These are phyloP conservation scores for Pristionchus mayeri DNA, from an alignment of 2,888 invertebrate species.

Conservation along the genomic window DNA sequence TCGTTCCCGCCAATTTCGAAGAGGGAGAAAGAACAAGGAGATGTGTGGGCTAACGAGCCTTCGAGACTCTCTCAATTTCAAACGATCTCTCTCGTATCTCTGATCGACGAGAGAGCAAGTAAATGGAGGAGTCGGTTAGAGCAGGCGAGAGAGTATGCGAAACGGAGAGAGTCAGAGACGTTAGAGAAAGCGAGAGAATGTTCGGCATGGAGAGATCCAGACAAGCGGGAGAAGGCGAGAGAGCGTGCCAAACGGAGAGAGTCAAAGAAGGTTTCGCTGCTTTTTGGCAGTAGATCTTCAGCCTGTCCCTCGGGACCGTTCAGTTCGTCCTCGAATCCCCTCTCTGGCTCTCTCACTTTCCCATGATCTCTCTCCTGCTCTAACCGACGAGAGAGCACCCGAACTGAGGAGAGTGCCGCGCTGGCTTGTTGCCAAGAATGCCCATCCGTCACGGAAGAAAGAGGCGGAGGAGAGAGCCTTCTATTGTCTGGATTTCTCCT, in stretches of 20 bases:
- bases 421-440: conserved; percentile 2
- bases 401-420: no score
- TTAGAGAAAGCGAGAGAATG: background rate
- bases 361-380: no score
- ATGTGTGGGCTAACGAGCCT: background rate
- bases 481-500: no score
- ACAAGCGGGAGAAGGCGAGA: no score
- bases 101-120: no score
- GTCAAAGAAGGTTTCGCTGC: background rate
- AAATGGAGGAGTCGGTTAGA: background rate
- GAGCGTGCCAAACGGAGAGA: no score
- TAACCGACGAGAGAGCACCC: no score
- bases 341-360: no score
- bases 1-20: no score
- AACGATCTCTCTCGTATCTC: background rate
- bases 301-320: no score
- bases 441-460: conserved; percentile 32
- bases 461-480: background rate
- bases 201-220: background rate
- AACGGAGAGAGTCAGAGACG: background rate
- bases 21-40: no score
- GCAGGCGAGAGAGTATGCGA: background rate
- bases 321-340: background rate
- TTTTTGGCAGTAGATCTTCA: no score
- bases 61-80: background rate